phyloP scores from a whole-genome alignment of 2,797 vertebrate genomes.

The Leuciscus waleckii region DNA sequence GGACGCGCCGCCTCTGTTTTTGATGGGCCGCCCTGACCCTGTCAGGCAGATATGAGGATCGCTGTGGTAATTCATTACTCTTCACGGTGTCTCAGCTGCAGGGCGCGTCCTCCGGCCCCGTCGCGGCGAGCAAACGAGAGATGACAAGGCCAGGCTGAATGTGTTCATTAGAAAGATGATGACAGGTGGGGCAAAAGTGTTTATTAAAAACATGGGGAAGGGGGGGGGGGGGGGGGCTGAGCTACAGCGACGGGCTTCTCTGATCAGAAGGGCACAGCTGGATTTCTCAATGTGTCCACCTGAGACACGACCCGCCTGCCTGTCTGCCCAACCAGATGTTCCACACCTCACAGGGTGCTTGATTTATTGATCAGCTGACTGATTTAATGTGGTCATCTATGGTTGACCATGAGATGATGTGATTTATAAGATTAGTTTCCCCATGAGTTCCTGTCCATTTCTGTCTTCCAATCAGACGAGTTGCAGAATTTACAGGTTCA shows the following conservation, averaged over 20 bases:
- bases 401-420: neutral
- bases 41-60: slow-evolving; percentile 27
- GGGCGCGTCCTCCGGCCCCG: slow-evolving; percentile 8
- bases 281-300: slow-evolving; percentile 39
- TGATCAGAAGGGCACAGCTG: slow-evolving; percentile 55
- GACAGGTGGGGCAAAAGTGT: slow-evolving; percentile 46
- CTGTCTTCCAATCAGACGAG: neutral
- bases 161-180: slow-evolving; percentile 58
- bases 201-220: too few species aligned
- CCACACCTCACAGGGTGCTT: neutral
- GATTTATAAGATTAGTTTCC: neutral
- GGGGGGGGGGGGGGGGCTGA: neutral
- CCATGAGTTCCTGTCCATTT: neutral
- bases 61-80: slow-evolving; percentile 44
- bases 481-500: neutral
- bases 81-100: slow-evolving; percentile 38
- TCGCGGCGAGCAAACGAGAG: slow-evolving; percentile 45
- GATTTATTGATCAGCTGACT: neutral
- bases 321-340: slow-evolving; percentile 31
- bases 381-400: neutral
- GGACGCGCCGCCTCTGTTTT: slow-evolving; percentile 8
- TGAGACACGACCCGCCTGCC: slow-evolving; percentile 11
- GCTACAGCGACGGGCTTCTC: slow-evolving; percentile 20
- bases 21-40: neutral
- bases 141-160: slow-evolving; percentile 49